A percentile compares a stretch with the other conserved stretches of the same genome.
Evolutionary conservation across 2,113 vertebrate species (phyloP).

Genomic region (Candoia aspera): DNA sequence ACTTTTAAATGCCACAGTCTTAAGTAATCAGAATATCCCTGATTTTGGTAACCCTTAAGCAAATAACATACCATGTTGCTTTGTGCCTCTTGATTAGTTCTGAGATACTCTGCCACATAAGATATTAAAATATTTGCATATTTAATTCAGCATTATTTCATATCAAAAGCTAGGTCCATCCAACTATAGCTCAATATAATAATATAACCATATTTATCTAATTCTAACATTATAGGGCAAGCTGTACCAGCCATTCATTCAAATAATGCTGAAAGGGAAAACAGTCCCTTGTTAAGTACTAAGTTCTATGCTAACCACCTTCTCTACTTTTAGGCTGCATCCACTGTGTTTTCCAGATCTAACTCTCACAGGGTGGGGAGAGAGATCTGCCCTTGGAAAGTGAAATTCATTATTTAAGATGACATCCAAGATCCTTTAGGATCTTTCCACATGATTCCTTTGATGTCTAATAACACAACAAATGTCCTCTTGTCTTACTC

Average conservation of each 20-base stretch:
- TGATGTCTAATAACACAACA: no score
- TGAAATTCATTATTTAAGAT: no score
- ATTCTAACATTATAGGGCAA: not conserved
- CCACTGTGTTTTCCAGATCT: no score
- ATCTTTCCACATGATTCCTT: no score
- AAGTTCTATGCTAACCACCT: not conserved
- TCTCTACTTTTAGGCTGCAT: not conserved
- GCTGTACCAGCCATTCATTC: not conserved
- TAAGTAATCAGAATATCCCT: not conserved
- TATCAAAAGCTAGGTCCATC: not conserved
- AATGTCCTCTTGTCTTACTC: no score
- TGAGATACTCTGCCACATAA: not conserved
- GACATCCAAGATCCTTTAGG: no score
- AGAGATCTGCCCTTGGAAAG: no score
- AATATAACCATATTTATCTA: not conserved
- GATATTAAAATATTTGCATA: not conserved
- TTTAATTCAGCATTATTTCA: not conserved
- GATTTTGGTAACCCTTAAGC: no score
- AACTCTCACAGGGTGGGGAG: no score
- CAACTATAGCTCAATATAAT: not conserved
- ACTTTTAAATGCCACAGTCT: not conserved
- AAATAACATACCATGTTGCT: no score
- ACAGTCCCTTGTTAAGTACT: not conserved
- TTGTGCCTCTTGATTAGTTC: not conserved
- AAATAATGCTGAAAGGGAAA: not conserved